phyloP scores from a whole-genome alignment of 2,888 invertebrate genomes.

The Parapristionchus giblindavisi region DNA sequence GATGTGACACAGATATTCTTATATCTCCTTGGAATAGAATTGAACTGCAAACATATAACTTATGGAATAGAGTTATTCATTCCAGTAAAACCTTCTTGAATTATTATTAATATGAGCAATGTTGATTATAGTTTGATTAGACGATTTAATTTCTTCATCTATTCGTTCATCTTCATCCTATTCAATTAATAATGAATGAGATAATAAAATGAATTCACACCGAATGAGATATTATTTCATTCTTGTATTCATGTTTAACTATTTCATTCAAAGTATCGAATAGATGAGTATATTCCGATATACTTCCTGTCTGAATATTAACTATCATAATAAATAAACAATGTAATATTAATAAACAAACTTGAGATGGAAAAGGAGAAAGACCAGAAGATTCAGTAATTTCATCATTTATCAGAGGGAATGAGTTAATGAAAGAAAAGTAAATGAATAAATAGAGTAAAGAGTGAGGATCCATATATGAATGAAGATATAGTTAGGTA shows the following conservation, averaged over 20 bases:
- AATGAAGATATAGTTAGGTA: too few relatives aligned
- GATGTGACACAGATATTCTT: neutral
- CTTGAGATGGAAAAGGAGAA: neutral
- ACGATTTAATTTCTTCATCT: neutral
- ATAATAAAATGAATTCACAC: neutral
- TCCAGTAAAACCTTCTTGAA: neutral
- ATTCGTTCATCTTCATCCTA: conserved; percentile 2
- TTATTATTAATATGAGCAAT: conserved; percentile 13
- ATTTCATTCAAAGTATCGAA: conserved; percentile 9
- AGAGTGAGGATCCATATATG: too few relatives aligned
- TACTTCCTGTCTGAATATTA: neutral
- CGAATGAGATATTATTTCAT: conserved; percentile 1
- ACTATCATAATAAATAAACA: too few relatives aligned
- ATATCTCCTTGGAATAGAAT: conserved; percentile 34
- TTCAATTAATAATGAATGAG: neutral
- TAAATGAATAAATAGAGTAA: too few relatives aligned
- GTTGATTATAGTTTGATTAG: neutral
- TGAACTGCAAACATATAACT: neutral
- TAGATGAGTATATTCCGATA: conserved; percentile 15
- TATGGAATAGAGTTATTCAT: neutral
- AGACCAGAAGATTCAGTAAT: neutral
- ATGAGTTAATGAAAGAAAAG: too few relatives aligned
- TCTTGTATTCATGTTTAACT: conserved; percentile 23
- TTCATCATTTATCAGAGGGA: too few relatives aligned
- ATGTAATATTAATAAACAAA: too few relatives aligned